A percentile compares a stretch with the other conserved stretches of the same genome.
Evolutionary conservation across 2,113 vertebrate species (phyloP).

Genomic region (Chelonoidis abingdonii): DNA sequence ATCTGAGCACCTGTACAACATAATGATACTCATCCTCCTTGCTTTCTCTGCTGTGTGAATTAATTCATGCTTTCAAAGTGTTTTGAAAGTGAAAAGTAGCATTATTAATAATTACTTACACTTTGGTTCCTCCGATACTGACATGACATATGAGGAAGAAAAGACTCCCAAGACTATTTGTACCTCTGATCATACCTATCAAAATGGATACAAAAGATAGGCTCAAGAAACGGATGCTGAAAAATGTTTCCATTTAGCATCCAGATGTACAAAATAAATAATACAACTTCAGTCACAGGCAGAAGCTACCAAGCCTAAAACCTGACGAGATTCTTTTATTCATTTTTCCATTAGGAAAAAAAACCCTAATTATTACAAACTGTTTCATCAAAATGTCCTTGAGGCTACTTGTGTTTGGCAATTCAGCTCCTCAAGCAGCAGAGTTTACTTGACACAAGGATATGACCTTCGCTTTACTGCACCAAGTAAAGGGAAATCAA

Average conservation of each 20-base stretch:
- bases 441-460: not conserved
- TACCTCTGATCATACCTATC: slow-evolving; percentile 29
- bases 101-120: not conserved
- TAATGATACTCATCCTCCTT: not conserved
- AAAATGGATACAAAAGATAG: slow-evolving; percentile 18
- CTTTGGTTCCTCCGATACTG: slow-evolving; percentile 36
- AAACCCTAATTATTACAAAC: not conserved
- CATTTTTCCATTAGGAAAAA: slow-evolving; percentile 28
- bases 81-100: not conserved
- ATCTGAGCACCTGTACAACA: not conserved
- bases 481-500: not conserved
- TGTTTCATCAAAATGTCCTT: slow-evolving; percentile 43
- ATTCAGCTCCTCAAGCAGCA: not conserved
- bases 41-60: not conserved
- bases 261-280: slow-evolving; percentile 50
- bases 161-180: slow-evolving; percentile 33
- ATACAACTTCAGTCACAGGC: slow-evolving; percentile 7
- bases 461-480: not conserved
- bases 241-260: slow-evolving; percentile 42
- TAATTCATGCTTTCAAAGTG: not conserved
- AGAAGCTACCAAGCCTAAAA: slow-evolving; percentile 36
- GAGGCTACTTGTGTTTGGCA: not conserved
- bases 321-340: slow-evolving; percentile 28
- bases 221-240: slow-evolving; percentile 47
- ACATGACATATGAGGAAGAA: slow-evolving; percentile 41